phyloP scores from a whole-genome alignment of 2,797 vertebrate species.

The Fringilla coelebs region DNA sequence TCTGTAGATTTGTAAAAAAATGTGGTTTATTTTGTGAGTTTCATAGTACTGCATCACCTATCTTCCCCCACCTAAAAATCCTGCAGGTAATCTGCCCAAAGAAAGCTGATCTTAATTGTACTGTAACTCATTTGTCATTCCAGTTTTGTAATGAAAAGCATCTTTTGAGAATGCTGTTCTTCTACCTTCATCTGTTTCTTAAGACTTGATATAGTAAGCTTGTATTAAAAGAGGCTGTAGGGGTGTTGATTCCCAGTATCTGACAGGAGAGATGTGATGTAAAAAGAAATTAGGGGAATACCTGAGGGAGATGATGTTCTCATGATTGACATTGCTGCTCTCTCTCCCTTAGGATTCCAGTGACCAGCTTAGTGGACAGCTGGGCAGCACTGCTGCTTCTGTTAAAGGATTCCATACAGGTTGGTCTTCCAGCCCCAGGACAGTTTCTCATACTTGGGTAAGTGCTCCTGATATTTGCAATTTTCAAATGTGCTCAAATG shows the following conservation, averaged over 20 bases:
- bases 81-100: background rate
- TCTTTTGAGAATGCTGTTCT: background rate
- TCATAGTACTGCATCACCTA: background rate
- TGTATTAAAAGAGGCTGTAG: background rate
- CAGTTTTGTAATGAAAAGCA: background rate
- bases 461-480: constrained; percentile 20
- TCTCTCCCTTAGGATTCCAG: constrained; percentile 84
- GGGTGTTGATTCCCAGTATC: background rate
- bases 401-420: constrained; percentile 93
- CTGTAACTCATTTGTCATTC: background rate
- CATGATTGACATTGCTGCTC: background rate
- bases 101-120: background rate
- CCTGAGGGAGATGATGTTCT: background rate
- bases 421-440: constrained; percentile 92
- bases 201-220: background rate
- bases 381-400: constrained; percentile 92
- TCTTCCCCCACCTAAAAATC: background rate
- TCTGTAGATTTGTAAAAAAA: background rate
- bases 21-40: background rate
- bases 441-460: constrained; percentile 97
- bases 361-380: constrained; percentile 94
- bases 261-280: background rate
- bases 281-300: background rate
- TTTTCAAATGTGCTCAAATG: background rate
- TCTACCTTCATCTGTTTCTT: background rate